Base-by-base conservation (phyloP, 1,140 invertebrate species). In the Zaprionus inermis region DNA sequence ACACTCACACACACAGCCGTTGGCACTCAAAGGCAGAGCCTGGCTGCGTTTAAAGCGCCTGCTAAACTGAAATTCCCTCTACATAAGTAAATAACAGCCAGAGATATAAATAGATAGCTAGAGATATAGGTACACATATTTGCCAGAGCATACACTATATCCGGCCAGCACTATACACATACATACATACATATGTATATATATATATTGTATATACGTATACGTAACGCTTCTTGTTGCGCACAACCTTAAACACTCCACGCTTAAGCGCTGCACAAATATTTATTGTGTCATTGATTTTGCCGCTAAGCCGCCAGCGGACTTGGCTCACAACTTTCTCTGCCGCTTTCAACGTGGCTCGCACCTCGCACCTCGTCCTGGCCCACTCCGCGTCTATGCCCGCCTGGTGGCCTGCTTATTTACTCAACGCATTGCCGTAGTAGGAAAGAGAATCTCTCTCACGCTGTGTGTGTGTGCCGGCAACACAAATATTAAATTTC, bases 201-300 rank as follows among this genome's bases (percentile, higher is more conserved):
- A 65, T 65, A 65, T 30, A 56, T 72, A 32, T n/a, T 18, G 10
- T 59, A 66, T 58, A 51, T 41, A 41, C 44, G 11, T 55, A 28
- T 78, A 65, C 64, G 70, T 54, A 30, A 36, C 63, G 76, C 76
- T 69, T 81, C 65, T 79, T 78, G 78, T 86, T 85, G 78, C 59
- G 44, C 74, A 67, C 74, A 68, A 64, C 70, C 77, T 84, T 89
- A 80, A 82, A 69, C 63, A 69, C 51, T 90, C 75, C 16, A 77
- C 64, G 72, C 79, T 86, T 90, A 90, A 90, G 86, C 72, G 72
- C 75, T 88, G 74, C 77, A 86, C 86, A 90, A 90, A 90, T 90
- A 90, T 90, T 90, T 90, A 91, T 90, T 90, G 82, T 88, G 82
- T 86, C 86, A 90, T 90, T 90, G 86, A 90, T 90, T 90, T 90